phyloP scores from a whole-genome alignment of 1,140 invertebrate species.

The Rhagoletis zephyria region DNA sequence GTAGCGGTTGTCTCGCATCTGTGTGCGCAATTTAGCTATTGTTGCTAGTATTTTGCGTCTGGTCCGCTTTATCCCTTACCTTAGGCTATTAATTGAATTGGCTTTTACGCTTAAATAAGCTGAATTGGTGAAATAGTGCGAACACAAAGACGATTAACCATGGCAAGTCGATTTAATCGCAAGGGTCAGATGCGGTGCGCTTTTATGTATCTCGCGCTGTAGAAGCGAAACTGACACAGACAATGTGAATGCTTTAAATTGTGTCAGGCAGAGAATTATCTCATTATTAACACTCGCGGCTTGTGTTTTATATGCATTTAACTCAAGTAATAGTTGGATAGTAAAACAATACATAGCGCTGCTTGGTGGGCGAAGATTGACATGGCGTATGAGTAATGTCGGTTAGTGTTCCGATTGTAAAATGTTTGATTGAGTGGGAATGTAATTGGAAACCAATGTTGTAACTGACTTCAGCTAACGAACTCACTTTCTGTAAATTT shows the following conservation, averaged over 20 bases:
- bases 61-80: background rate
- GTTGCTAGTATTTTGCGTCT: background rate
- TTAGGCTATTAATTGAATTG: conserved; percentile 9
- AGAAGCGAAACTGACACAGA: background rate
- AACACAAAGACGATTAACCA: conserved; percentile 27
- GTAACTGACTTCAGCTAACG: no score
- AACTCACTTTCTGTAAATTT: no score
- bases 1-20: background rate
- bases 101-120: conserved; percentile 38
- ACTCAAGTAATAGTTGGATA: background rate
- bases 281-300: background rate
- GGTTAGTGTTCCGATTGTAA: background rate
- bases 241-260: background rate
- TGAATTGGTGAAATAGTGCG: conserved; percentile 45
- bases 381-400: background rate
- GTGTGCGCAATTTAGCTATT: background rate
- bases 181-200: background rate
- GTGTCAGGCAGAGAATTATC: background rate
- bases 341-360: background rate
- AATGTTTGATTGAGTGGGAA: background rate
- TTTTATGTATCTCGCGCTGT: background rate
- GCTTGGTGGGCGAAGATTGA: background rate
- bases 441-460: background rate
- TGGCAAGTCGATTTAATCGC: background rate
- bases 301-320: background rate